Base-by-base conservation (phyloP, 2,113 vertebrate species). In the Malurus cyaneus region DNA sequence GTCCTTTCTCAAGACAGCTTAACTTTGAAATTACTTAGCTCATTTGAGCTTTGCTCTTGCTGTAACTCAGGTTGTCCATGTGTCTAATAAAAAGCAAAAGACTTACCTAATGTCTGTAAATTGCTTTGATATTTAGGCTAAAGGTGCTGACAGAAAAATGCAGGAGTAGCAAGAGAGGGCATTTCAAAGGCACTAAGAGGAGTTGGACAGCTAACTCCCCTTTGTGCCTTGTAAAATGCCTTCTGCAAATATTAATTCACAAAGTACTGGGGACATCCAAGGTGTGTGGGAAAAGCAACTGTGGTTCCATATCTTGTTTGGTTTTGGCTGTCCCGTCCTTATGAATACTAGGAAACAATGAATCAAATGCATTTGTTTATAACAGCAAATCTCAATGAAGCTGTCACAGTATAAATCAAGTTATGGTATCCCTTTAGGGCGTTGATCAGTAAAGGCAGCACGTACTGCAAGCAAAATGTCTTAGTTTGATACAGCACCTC, bases 121-220 rank as follows among this genome's bases (percentile, higher is more conserved):
- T 96, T 88, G 72, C 76, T 92, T 90, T 93, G 83, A 88, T 96
- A 80, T 64, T 95, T 93, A 56, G 69, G 86, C 84, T 84, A 92
- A 93, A 95, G 80, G 76, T 92, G 56, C 52, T 56, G 64, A 54
- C 9, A 81, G 72, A 83, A 80, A 88, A 91, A 94, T 32, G 47
- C 60, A 78, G 64, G 34, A 88, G 88, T 96, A 36, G 19, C 44
- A 85, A 65, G 39, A 85, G 66, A 95, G 52, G 64, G 47, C 64
- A 86, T 97, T 92, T 95, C 80, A 92, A 96, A 96, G 89, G 16
- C 84, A 80, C 26, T 73, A 54, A 19, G 31, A 80, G 44, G 72
- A 88, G 18, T 18, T 2, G 5, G 44, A 69, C 26, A 52, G 24
- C 52, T 62, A 39, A 26, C 24, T 89, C 62, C 9, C 7, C 41